phyloP scores from a whole-genome alignment of 1,140 invertebrate genomes.

The Rhopalosiphum maidis region DNA sequence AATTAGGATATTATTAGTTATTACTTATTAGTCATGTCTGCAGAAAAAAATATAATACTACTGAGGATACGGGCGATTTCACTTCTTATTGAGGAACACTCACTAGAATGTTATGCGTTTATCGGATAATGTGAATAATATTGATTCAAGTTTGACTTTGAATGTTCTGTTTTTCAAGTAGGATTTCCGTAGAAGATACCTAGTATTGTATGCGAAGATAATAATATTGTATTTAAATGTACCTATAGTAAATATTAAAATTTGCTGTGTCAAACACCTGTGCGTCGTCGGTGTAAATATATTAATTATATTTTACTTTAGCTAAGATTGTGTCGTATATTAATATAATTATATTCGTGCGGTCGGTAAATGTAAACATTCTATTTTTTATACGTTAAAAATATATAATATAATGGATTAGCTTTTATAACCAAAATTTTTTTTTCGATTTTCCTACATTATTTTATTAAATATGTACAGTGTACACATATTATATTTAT shows the following conservation, averaged over 20 bases:
- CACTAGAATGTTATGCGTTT: not conserved
- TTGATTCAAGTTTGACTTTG: not conserved
- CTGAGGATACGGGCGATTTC: not conserved
- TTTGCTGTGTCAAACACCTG: not conserved
- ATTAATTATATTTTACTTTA: not conserved
- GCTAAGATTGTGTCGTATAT: not conserved
- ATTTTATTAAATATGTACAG: not conserved
- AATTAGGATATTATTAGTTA: not conserved
- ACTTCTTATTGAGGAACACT: not conserved
- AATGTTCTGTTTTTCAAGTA: not conserved
- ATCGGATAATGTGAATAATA: not conserved
- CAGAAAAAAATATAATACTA: not conserved
- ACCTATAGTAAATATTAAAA: not conserved
- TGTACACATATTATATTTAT: not conserved
- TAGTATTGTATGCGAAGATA: not conserved
- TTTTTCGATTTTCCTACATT: not conserved
- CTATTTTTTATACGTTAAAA: not conserved
- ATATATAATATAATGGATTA: not conserved
- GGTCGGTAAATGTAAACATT: not conserved
- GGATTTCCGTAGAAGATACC: not conserved
- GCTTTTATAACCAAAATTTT: not conserved
- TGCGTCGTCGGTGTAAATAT: not conserved
- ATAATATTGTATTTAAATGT: not conserved
- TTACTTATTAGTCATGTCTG: not conserved
- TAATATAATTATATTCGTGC: not conserved